phyloP scores from a whole-genome alignment of 2,797 vertebrate genomes.

The Dermochelys coriacea region DNA sequence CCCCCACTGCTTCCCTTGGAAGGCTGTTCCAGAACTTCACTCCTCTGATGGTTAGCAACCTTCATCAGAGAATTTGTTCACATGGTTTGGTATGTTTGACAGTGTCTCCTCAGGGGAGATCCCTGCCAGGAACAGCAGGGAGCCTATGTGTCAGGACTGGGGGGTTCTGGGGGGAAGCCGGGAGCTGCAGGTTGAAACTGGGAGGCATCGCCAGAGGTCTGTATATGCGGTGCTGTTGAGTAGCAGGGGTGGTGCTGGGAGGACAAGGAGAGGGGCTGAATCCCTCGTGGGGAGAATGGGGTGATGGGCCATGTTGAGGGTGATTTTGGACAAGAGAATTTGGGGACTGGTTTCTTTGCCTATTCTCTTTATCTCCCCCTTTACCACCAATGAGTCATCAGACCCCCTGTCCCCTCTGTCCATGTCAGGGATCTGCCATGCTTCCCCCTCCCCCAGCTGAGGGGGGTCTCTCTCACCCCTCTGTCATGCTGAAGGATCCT shows the following conservation, averaged over 20 bases:
- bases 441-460: accelerated
- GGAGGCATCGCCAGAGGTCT: too few relatives aligned
- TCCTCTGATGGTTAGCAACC: too few relatives aligned
- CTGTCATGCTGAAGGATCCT: neutral
- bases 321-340: neutral
- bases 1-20: too few relatives aligned
- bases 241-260: neutral
- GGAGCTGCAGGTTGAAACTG: too few relatives aligned
- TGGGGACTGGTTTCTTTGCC: neutral
- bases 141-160: neutral
- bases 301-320: neutral
- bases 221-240: neutral
- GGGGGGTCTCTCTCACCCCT: accelerated
- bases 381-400: accelerated
- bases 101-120: neutral
- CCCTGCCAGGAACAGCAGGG: neutral
- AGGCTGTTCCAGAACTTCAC: too few relatives aligned
- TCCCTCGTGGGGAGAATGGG: too few relatives aligned
- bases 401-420: neutral
- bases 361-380: neutral
- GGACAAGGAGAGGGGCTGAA: neutral
- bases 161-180: neutral
- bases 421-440: neutral
- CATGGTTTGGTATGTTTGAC: neutral
- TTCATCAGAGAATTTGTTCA: neutral